Percentiles rank a stretch among this genome's conserved stretches.
These are phyloP conservation scores for Zalophus californianus DNA, from an alignment of 2,797 vertebrate genomes.

Conservation along the genomic window DNA sequence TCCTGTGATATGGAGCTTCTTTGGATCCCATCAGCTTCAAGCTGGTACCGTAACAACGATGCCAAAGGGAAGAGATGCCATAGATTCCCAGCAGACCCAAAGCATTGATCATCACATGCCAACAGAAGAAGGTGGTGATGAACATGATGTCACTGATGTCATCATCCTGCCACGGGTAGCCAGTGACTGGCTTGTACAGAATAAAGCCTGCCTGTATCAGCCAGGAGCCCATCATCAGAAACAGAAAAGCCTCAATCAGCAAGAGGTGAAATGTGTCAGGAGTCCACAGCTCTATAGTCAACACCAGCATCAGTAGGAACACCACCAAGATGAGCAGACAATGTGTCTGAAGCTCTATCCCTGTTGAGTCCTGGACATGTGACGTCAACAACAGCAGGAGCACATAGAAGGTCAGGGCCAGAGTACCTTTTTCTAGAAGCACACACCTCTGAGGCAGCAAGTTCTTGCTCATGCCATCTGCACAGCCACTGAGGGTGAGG, in stretches of 20 bases:
- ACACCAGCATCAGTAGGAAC: slow-evolving; percentile 71
- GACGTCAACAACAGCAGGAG: neutral
- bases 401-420: neutral
- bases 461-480: neutral
- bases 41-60: neutral
- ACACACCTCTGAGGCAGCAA: neutral
- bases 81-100: slow-evolving; percentile 70
- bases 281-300: slow-evolving; percentile 77
- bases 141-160: slow-evolving; percentile 82
- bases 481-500: slow-evolving; percentile 14
- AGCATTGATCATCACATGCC: slow-evolving; percentile 78
- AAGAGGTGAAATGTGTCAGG: slow-evolving; percentile 56
- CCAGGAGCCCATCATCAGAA: slow-evolving; percentile 82
- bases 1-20: neutral
- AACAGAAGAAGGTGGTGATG: slow-evolving; percentile 85
- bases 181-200: slow-evolving; percentile 74
- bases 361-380: neutral
- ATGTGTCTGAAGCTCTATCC: slow-evolving; percentile 30
- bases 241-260: slow-evolving; percentile 77
- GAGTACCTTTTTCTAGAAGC: neutral
- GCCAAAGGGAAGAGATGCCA: slow-evolving; percentile 66
- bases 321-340: slow-evolving; percentile 40
- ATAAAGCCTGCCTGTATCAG: slow-evolving; percentile 82
- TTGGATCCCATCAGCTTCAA: neutral
- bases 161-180: slow-evolving; percentile 71